Conservation (phyloP, 2,888 invertebrate genomes). For the Ctena decussata region DNA sequence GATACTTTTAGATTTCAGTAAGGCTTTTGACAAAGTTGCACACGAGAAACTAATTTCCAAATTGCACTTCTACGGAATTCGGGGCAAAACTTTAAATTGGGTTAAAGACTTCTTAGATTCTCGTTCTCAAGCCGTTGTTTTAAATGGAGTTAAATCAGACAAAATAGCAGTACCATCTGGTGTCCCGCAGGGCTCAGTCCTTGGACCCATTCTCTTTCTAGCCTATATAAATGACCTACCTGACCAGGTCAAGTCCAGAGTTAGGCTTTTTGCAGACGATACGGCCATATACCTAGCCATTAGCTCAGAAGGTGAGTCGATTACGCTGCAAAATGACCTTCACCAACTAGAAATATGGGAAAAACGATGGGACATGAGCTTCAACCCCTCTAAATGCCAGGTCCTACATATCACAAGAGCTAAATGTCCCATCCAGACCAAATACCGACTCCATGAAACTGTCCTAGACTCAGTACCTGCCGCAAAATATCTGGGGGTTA, state of each 20-base stretch:
- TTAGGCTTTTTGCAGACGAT: conserved; percentile 17
- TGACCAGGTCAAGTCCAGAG: not conserved
- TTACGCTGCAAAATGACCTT: conserved; percentile 14
- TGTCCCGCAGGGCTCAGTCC: conserved; percentile 17
- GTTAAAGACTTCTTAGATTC: too few relatives aligned
- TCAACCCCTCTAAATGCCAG: conserved; percentile 26
- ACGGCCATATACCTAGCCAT: conserved; percentile 7
- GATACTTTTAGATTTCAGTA: too few relatives aligned
- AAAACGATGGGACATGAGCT: conserved; percentile 29
- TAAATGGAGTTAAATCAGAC: not conserved
- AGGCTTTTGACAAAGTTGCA: too few relatives aligned
- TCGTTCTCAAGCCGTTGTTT: conserved; percentile 10
- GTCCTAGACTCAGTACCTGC: not conserved
- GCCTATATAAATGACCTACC: conserved; percentile 31
- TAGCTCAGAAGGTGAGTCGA: not conserved
- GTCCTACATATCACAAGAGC: conserved; percentile 14
- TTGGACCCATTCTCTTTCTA: conserved; percentile 24
- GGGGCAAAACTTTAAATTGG: too few relatives aligned
- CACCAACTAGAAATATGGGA: conserved; percentile 21
- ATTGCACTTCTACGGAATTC: too few relatives aligned
- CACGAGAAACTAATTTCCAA: too few relatives aligned
- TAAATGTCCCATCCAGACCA: not conserved
- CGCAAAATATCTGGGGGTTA: conserved; percentile 30
- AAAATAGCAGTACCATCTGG: conserved; percentile 17
- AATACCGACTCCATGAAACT: not conserved